phyloP scores from a whole-genome alignment of 2,797 vertebrate genomes.

The Rhodeus uyekii region DNA sequence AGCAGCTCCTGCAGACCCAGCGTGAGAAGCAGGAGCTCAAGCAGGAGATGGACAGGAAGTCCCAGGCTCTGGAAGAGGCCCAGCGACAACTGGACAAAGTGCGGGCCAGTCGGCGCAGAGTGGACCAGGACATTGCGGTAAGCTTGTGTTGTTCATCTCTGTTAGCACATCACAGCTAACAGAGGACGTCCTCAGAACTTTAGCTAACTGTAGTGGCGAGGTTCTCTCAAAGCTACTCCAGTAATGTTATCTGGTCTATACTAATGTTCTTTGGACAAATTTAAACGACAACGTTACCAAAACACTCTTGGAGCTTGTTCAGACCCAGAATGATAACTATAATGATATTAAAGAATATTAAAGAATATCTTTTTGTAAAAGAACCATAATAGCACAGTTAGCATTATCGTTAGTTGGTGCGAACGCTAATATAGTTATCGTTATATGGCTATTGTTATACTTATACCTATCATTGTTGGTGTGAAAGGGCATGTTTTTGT shows the following conservation, averaged over 20 bases:
- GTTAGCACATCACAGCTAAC: background rate
- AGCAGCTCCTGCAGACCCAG: conserved; percentile 80
- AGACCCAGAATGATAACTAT: no score
- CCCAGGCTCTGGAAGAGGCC: conserved; percentile 77
- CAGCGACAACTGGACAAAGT: conserved; percentile 84
- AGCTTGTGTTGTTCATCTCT: background rate
- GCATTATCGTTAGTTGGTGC: no score
- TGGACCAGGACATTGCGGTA: conserved; percentile 84
- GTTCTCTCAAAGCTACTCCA: background rate
- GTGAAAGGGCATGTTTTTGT: background rate
- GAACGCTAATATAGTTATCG: no score
- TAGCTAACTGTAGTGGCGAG: background rate
- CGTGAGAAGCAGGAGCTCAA: conserved; percentile 81
- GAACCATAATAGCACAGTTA: no score
- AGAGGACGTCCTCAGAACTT: background rate
- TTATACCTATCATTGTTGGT: background rate
- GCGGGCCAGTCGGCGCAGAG: conserved; percentile 80
- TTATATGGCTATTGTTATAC: background rate
- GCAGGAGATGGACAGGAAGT: conserved; percentile 84
- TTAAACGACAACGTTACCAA: no score
- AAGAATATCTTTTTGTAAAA: no score
- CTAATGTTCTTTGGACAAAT: background rate
- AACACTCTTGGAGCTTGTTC: no score
- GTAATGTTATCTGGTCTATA: background rate
- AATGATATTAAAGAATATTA: no score